Conservation (phyloP, 2,113 vertebrate genomes). For the Daphoenositta chrysoptera region DNA sequence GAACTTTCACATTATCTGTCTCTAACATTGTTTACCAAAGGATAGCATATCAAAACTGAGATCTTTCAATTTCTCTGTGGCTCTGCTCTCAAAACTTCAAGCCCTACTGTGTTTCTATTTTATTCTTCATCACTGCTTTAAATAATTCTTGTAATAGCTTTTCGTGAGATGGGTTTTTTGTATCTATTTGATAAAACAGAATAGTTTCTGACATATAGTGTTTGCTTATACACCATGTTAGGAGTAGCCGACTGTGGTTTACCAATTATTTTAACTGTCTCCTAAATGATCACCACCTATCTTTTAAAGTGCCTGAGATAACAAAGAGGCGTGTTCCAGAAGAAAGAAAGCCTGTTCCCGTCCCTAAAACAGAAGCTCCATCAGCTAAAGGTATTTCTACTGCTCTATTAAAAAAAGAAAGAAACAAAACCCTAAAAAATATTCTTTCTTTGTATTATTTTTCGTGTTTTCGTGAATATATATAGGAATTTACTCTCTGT, state of each 20-base stretch:
- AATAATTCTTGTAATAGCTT: background rate
- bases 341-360: slow-evolving; percentile 66
- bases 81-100: background rate
- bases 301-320: slow-evolving; percentile 73
- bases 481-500: background rate
- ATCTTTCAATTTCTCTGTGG: background rate
- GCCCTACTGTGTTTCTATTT: background rate
- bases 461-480: background rate
- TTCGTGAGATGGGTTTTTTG: background rate
- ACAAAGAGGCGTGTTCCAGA: slow-evolving; percentile 71
- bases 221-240: background rate
- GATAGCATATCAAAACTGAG: background rate
- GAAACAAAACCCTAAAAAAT: background rate
- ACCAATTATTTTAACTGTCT: background rate
- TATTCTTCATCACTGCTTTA: background rate
- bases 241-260: background rate
- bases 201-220: background rate
- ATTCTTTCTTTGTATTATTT: background rate
- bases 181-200: background rate
- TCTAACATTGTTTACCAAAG: background rate
- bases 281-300: slow-evolving; percentile 9
- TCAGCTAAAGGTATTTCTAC: slow-evolving; percentile 71
- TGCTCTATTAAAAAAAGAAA: background rate
- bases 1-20: background rate
- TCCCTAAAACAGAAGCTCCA: slow-evolving; percentile 69